These are phyloP conservation scores for Ameiurus melas DNA, from an alignment of 2,113 vertebrate species.

Conservation along the genomic window DNA sequence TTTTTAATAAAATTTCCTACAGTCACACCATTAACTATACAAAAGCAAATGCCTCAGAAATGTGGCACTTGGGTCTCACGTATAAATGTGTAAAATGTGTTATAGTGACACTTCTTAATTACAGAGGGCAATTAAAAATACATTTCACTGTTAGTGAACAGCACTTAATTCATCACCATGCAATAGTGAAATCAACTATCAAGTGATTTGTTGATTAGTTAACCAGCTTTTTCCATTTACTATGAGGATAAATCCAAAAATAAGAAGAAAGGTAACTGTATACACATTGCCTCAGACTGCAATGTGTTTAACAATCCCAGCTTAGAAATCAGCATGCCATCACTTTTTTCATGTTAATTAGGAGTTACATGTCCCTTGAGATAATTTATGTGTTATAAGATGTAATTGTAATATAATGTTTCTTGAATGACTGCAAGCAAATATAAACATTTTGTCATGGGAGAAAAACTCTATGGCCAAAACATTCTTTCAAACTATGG, in stretches of 20 bases:
- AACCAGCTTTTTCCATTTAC: slow-evolving; percentile 61
- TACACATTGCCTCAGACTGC: slow-evolving; percentile 4
- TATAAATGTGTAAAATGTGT: slow-evolving; percentile 51
- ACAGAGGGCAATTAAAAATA: slow-evolving; percentile 65
- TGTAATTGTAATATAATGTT: slow-evolving; percentile 10
- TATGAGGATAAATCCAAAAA: not conserved
- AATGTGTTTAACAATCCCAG: slow-evolving; percentile 18
- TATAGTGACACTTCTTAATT: slow-evolving; percentile 58
- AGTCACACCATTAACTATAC: slow-evolving; percentile 34
- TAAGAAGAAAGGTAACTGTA: not conserved
- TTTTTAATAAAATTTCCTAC: not conserved
- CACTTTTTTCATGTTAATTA: slow-evolving; percentile 28
- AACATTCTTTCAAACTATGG: not conserved
- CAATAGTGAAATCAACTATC: slow-evolving; percentile 58
- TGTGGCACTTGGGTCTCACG: slow-evolving; percentile 6
- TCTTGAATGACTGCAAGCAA: not conserved
- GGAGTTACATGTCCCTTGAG: not conserved
- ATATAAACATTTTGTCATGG: not conserved
- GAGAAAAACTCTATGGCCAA: not conserved
- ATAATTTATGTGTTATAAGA: slow-evolving; percentile 35
- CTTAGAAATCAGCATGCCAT: slow-evolving; percentile 35
- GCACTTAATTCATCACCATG: slow-evolving; percentile 64
- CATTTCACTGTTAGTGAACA: slow-evolving; percentile 53
- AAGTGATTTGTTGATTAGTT: slow-evolving; percentile 70
- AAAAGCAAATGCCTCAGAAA: slow-evolving; percentile 43